A percentile compares a stretch with the other conserved stretches of the same genome.
Conservation (phyloP, 2,797 vertebrate species). For the Rallus crepitans region DNA sequence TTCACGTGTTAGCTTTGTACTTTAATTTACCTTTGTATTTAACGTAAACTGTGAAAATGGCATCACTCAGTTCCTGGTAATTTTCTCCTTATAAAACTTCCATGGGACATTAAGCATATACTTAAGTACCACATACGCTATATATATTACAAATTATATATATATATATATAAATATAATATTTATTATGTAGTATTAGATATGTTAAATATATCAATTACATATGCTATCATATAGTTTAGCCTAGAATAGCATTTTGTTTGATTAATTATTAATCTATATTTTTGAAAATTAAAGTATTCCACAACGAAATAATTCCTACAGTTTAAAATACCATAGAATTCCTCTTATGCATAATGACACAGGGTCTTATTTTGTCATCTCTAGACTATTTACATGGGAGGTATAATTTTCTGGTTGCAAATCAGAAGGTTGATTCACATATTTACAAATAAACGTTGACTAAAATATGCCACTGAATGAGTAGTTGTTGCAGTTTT, state of each 20-base stretch:
- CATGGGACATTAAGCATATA: background rate
- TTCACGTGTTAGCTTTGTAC: background rate
- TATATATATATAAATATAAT: too few relatives aligned
- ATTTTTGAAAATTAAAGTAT: background rate
- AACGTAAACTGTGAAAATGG: background rate
- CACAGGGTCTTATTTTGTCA: rapidly evolving
- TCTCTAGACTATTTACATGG: background rate
- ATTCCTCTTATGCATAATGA: background rate
- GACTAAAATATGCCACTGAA: background rate
- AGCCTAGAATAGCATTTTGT: too few relatives aligned
- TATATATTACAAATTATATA: too few relatives aligned
- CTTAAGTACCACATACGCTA: too few relatives aligned
- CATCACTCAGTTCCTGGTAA: background rate
- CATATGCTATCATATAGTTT: too few relatives aligned
- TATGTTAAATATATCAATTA: too few relatives aligned
- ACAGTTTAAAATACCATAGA: background rate
- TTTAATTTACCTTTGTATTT: background rate
- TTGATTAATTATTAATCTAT: background rate
- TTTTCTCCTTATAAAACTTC: background rate
- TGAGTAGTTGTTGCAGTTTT: background rate
- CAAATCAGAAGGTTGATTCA: background rate
- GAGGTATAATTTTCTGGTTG: background rate
- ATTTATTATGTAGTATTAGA: too few relatives aligned
- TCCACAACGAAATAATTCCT: background rate
- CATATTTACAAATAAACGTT: background rate